These are phyloP conservation scores for Entomobrya proxima DNA, from an alignment of 2,888 invertebrate species.

Conservation along the genomic window DNA sequence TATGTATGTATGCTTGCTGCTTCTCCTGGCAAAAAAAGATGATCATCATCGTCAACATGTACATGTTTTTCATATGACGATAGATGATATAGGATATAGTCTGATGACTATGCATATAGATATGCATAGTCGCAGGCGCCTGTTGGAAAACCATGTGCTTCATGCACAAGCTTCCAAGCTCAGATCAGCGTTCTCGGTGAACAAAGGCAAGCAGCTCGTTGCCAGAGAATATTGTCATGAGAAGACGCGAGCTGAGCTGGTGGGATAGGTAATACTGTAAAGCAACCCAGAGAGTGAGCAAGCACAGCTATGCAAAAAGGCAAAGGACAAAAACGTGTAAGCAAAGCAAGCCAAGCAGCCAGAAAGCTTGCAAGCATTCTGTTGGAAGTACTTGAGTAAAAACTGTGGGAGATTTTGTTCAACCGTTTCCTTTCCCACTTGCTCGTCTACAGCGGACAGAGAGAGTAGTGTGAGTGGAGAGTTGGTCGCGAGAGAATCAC, in stretches of 20 bases:
- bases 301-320: neutral
- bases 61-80: conserved; percentile 1
- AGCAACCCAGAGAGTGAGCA: conserved; percentile 9
- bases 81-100: conserved; percentile 53
- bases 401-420: conserved; percentile 52
- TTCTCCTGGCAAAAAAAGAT: neutral
- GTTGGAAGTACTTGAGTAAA: conserved; percentile 52
- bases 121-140: conserved; percentile 73
- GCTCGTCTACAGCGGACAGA: conserved; percentile 2
- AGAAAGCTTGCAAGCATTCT: too few relatives aligned
- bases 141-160: conserved; percentile 73
- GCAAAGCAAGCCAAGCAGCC: too few relatives aligned
- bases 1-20: conserved; percentile 6
- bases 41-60: neutral
- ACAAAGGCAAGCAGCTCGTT: neutral
- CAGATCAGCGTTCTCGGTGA: conserved; percentile 14
- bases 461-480: conserved; percentile 34
- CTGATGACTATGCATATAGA: conserved; percentile 60
- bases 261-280: conserved; percentile 10
- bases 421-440: conserved; percentile 58
- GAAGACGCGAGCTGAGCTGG: too few relatives aligned
- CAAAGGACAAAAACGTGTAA: neutral
- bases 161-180: conserved; percentile 39
- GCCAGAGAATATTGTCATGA: neutral
- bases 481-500: conserved; percentile 50